phyloP scores from a whole-genome alignment of 1,140 invertebrate genomes.

The Musca domestica region DNA sequence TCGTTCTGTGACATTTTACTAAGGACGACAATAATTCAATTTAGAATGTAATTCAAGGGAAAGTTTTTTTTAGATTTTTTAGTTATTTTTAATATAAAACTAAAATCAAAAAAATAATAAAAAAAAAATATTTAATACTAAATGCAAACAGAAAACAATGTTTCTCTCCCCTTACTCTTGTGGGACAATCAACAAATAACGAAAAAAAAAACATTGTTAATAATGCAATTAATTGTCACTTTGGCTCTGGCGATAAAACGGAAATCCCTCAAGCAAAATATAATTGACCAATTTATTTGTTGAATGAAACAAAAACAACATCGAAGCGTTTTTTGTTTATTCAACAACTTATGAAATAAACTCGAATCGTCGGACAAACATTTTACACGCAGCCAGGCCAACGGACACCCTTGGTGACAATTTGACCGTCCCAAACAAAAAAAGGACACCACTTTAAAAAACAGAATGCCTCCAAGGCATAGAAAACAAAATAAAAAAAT shows the following conservation, averaged over 20 bases:
- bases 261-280: neutral
- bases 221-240: slow-evolving; percentile 20
- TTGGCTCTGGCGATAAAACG: neutral
- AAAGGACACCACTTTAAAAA: neutral
- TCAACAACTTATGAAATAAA: neutral
- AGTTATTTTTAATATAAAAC: too few species aligned
- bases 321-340: neutral
- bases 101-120: too few species aligned
- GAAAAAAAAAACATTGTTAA: neutral
- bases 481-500: slow-evolving; percentile 1
- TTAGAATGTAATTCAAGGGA: too few species aligned
- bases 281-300: slow-evolving; percentile 19
- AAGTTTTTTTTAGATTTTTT: too few species aligned
- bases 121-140: too few species aligned
- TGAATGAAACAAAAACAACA: neutral
- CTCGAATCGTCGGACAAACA: neutral
- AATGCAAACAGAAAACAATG: too few species aligned
- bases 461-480: slow-evolving; percentile 15
- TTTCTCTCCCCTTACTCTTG: neutral
- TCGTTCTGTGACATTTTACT: too few species aligned
- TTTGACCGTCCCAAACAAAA: neutral
- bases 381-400: neutral
- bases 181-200: neutral
- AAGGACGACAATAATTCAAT: too few species aligned
- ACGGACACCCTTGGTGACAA: slow-evolving; percentile 22